phyloP scores from a whole-genome alignment of 2,888 invertebrate genomes.

The Matsumyia berberina region DNA sequence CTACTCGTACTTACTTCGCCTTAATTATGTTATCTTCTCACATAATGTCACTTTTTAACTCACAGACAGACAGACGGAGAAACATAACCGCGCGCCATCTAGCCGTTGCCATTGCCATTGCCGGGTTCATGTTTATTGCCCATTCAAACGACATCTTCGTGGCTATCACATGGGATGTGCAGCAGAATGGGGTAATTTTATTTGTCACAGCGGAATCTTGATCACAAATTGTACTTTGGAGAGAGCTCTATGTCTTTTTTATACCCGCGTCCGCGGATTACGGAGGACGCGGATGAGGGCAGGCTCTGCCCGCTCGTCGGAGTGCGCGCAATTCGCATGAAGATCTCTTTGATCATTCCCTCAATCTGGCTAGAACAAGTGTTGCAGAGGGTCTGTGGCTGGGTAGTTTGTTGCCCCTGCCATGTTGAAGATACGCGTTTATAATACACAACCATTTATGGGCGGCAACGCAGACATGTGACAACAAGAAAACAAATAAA shows the following conservation, averaged over 20 bases:
- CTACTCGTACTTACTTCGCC: slow-evolving; percentile 41
- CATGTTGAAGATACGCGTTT: slow-evolving; percentile 58
- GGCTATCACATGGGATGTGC: slow-evolving; percentile 45
- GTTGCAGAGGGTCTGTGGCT: slow-evolving; percentile 41
- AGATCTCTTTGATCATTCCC: slow-evolving; percentile 64
- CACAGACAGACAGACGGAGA: slow-evolving; percentile 56
- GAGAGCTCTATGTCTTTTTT: slow-evolving; percentile 55
- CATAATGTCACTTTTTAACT: slow-evolving; percentile 72
- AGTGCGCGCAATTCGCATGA: slow-evolving; percentile 53
- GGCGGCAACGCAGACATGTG: slow-evolving; percentile 48
- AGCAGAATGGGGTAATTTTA: slow-evolving; percentile 73
- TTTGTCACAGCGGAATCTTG: slow-evolving; percentile 74
- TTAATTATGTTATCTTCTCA: slow-evolving; percentile 76
- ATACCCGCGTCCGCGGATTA: slow-evolving; percentile 24
- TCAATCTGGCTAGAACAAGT: slow-evolving; percentile 50
- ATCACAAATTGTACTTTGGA: slow-evolving; percentile 73
- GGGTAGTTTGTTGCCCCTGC: slow-evolving; percentile 56
- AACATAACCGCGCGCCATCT: slow-evolving; percentile 56
- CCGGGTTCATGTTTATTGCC: slow-evolving; percentile 68
- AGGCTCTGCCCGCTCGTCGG: neutral
- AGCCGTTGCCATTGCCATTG: neutral
- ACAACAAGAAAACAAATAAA: slow-evolving; percentile 30
- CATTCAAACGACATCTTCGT: slow-evolving; percentile 67
- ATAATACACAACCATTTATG: slow-evolving; percentile 63
- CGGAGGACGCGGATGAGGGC: neutral